These are phyloP conservation scores for Halcyon smyrnensis DNA, from an alignment of 2,797 vertebrate species.

Conservation along the genomic window DNA sequence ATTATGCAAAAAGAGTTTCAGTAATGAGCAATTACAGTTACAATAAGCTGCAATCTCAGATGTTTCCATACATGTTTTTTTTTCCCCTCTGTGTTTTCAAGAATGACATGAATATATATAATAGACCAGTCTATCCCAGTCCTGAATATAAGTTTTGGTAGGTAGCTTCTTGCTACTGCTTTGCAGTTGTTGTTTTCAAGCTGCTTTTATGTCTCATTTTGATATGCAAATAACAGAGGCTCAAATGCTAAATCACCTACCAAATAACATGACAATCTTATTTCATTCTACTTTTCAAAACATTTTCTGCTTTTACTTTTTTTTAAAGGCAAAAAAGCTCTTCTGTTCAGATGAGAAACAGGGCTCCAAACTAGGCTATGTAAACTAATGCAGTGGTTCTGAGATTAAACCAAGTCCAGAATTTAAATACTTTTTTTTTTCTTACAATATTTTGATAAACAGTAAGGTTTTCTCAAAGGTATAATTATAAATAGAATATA, in stretches of 20 bases:
- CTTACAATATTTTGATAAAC: neutral
- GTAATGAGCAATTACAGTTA: neutral
- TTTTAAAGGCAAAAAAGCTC: neutral
- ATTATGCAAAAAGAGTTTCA: neutral
- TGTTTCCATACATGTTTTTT: neutral
- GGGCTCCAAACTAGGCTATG: neutral
- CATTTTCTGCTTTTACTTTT: neutral
- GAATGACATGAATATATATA: neutral
- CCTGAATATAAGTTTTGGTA: neutral
- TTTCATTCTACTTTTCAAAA: constrained; percentile 36
- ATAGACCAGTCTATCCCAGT: neutral
- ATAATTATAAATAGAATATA: neutral
- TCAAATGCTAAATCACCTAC: constrained; percentile 34
- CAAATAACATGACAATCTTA: constrained; percentile 25
- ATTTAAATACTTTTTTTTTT: neutral
- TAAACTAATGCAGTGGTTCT: neutral
- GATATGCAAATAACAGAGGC: constrained; percentile 56
- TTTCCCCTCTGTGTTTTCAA: neutral
- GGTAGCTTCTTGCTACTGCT: neutral
- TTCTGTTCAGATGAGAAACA: neutral
- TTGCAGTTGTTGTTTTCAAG: constrained; percentile 31
- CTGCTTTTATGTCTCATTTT: constrained; percentile 52
- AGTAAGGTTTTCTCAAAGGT: neutral
- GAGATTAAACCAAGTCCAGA: neutral
- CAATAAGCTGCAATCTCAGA: neutral